Evolutionary conservation across 2,113 vertebrate species (phyloP).

Genomic region (Podarcis muralis): DNA sequence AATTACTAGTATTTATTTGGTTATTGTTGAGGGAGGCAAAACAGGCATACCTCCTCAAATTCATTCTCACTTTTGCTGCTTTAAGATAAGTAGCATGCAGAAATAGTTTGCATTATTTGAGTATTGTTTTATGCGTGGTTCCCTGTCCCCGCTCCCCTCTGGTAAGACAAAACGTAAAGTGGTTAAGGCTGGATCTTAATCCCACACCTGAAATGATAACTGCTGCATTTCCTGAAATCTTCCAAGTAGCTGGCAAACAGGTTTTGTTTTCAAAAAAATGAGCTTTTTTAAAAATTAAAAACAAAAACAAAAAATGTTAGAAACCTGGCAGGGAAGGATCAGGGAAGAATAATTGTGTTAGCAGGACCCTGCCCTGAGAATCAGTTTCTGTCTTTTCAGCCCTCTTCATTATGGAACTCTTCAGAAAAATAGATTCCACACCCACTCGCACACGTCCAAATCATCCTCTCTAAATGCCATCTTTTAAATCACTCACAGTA

Average conservation of each 20-base stretch:
- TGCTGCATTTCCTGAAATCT: not conserved
- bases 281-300: not conserved
- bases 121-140: not conserved
- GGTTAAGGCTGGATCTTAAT: not conserved
- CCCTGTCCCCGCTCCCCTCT: too few relatives aligned
- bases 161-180: not conserved
- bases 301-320: not conserved
- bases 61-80: not conserved
- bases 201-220: not conserved
- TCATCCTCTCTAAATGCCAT: constrained; percentile 37
- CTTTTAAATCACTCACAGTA: constrained; percentile 27
- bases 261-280: not conserved
- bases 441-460: not conserved
- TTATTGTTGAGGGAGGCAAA: not conserved
- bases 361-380: not conserved
- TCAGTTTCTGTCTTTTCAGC: constrained; percentile 47
- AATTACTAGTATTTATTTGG: not conserved
- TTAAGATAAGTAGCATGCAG: not conserved
- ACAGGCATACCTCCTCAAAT: not conserved
- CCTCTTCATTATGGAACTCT: constrained; percentile 45
- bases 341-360: not conserved
- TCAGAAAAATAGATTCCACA: constrained; percentile 34
- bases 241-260: not conserved
- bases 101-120: not conserved
- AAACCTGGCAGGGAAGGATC: not conserved